Conservation (phyloP, 2,113 vertebrate genomes). For the Tenrec ecaudatus region DNA sequence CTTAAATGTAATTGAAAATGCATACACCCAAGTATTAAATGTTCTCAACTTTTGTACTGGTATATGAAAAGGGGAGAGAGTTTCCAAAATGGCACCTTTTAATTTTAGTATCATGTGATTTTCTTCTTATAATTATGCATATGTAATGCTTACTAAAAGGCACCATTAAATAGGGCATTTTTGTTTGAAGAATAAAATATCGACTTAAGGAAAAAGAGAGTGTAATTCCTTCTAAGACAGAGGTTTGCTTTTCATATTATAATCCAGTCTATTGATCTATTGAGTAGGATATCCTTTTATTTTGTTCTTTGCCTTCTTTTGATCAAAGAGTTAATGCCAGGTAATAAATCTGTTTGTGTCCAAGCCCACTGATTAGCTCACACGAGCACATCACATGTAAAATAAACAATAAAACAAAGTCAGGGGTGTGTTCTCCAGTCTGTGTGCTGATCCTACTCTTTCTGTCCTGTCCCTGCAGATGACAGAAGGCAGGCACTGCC, state of each 20-base stretch:
- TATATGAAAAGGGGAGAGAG: not conserved
- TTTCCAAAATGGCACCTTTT: not conserved
- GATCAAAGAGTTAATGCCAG: not conserved
- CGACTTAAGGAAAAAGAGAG: not conserved
- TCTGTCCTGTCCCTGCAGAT: slow-evolving; percentile 89
- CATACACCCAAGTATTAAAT: not conserved
- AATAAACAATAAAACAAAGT: not conserved
- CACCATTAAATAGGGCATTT: not conserved
- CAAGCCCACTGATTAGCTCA: not conserved
- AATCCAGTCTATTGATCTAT: not conserved
- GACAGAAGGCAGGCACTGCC: slow-evolving; percentile 96
- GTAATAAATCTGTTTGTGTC: not conserved
- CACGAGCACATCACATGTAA: not conserved
- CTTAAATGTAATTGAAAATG: not conserved
- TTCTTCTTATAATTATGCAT: not conserved
- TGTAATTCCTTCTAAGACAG: not conserved
- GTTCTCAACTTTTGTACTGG: not conserved
- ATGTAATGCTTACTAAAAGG: not conserved
- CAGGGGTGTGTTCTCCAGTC: not conserved
- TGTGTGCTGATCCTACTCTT: not conserved
- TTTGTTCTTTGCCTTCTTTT: slow-evolving; percentile 37
- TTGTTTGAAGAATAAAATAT: slow-evolving; percentile 19
- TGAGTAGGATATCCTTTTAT: not conserved
- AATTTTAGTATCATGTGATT: not conserved
- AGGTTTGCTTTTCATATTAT: not conserved